These are phyloP conservation scores for Paramuricea clavata DNA, from an alignment of 92 coral and sea anemone species.

Conservation along the genomic window DNA sequence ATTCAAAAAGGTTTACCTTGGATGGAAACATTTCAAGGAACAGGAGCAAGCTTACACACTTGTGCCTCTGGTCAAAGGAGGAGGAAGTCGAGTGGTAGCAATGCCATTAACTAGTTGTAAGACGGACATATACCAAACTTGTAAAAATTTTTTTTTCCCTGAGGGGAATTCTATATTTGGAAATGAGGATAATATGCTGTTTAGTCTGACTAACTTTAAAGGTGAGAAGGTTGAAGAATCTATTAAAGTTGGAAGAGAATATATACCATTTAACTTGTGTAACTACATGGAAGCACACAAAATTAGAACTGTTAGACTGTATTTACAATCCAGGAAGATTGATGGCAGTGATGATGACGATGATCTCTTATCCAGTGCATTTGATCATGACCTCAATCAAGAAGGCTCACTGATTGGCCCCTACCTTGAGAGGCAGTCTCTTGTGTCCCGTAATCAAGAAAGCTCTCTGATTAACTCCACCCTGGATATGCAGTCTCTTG, in stretches of 20 bases:
- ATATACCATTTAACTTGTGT: constrained; percentile 64
- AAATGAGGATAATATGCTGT: constrained; percentile 66
- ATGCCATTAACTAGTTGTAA: constrained; percentile 66
- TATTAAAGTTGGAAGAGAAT: constrained; percentile 69
- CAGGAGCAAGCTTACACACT: constrained; percentile 68
- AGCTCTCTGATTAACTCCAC: too few relatives aligned
- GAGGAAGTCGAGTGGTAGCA: constrained; percentile 71
- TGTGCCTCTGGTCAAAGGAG: constrained; percentile 70
- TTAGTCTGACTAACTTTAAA: constrained; percentile 72
- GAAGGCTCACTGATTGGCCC: background rate
- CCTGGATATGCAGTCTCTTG: too few relatives aligned
- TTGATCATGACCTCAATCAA: background rate
- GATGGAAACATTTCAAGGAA: constrained; percentile 67
- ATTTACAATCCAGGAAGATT: constrained; percentile 53
- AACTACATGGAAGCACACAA: constrained; percentile 75
- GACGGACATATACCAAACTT: constrained; percentile 61
- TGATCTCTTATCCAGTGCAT: constrained; percentile 61
- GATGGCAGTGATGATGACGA: constrained; percentile 67
- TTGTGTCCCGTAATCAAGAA: too few relatives aligned
- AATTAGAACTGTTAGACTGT: constrained; percentile 70
- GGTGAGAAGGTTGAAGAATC: constrained; percentile 71
- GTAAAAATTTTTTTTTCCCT: constrained; percentile 73
- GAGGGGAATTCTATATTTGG: constrained; percentile 71
- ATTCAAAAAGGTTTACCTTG: constrained; percentile 48
- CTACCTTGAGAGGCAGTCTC: constrained; percentile 16